phyloP scores from a whole-genome alignment of 2,888 invertebrate genomes.

The Neoaliturus tenellus region DNA sequence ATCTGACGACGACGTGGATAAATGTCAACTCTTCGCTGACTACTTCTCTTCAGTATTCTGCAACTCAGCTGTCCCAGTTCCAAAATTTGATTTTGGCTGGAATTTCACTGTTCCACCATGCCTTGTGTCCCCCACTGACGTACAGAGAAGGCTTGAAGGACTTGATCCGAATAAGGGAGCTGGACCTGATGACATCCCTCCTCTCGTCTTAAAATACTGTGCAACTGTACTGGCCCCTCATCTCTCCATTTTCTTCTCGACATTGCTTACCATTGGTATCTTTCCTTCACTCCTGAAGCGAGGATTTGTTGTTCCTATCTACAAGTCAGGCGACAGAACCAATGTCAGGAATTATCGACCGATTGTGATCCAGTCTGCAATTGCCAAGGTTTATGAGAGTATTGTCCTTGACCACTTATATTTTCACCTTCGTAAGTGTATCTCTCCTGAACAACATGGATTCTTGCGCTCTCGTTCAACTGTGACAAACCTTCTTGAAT shows the following conservation, averaged over 20 bases:
- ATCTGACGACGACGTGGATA: background rate
- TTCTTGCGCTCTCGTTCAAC: background rate
- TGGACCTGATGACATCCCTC: slow-evolving; percentile 38
- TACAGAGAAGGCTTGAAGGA: background rate
- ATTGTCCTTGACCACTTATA: background rate
- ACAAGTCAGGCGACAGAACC: slow-evolving; percentile 23
- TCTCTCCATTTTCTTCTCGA: background rate
- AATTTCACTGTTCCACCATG: background rate
- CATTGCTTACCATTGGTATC: background rate
- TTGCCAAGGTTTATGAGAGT: slow-evolving; percentile 31
- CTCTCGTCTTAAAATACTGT: background rate
- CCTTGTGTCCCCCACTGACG: background rate
- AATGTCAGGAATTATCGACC: slow-evolving; percentile 13
- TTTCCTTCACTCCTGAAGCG: background rate
- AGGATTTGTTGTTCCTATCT: slow-evolving; percentile 4
- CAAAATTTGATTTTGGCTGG: slow-evolving; percentile 3
- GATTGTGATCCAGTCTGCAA: slow-evolving; percentile 21
- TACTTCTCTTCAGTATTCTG: slow-evolving; percentile 1
- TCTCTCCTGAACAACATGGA: slow-evolving; percentile 8
- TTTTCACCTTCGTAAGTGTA: background rate
- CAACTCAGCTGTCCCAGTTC: background rate
- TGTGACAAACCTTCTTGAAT: background rate
- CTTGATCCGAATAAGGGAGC: background rate
- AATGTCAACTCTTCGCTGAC: slow-evolving; percentile 26
- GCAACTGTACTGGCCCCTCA: slow-evolving; percentile 21